These are phyloP conservation scores for Frankliniella fusca DNA, from an alignment of 2,888 invertebrate genomes.

Conservation along the genomic window DNA sequence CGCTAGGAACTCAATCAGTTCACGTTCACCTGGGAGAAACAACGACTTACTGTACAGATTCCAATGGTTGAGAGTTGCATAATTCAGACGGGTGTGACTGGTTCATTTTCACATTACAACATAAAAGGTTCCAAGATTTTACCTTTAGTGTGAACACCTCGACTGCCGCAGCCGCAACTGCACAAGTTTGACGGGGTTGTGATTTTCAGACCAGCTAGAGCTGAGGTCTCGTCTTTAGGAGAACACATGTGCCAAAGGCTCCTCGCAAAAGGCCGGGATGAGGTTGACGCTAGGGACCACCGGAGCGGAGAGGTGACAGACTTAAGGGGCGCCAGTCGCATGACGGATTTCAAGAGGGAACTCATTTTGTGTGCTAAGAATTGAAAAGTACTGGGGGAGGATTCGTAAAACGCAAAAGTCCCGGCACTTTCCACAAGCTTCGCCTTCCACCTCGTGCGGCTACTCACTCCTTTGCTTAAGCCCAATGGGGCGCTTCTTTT, in stretches of 20 bases:
- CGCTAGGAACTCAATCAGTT: constrained; percentile 83
- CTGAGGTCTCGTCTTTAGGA: constrained; percentile 44
- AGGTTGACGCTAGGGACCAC: constrained; percentile 44
- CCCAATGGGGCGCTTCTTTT: not conserved
- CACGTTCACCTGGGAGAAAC: constrained; percentile 65
- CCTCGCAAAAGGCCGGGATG: constrained; percentile 63
- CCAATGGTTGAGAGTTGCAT: constrained; percentile 35
- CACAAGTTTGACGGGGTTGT: constrained; percentile 60
- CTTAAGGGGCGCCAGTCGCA: not conserved
- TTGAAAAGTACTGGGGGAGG: no score
- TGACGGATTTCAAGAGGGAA: not conserved
- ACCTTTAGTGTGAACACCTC: constrained; percentile 66
- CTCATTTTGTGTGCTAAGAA: not conserved
- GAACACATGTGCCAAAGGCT: constrained; percentile 70
- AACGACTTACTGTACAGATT: constrained; percentile 2
- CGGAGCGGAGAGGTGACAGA: not conserved
- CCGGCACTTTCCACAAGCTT: not conserved
- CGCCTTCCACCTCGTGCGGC: not conserved
- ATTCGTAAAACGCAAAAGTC: not conserved
- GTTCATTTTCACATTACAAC: constrained; percentile 25
- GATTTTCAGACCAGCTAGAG: constrained; percentile 44
- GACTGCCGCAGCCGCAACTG: constrained; percentile 63
- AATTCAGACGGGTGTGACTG: constrained; percentile 29
- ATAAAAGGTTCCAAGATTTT: constrained; percentile 38
- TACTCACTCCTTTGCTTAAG: not conserved